A percentile compares a stretch with the other conserved stretches of the same genome.
phyloP scores from a whole-genome alignment of 2,888 invertebrate species.

The Geotrupes spiniger region DNA sequence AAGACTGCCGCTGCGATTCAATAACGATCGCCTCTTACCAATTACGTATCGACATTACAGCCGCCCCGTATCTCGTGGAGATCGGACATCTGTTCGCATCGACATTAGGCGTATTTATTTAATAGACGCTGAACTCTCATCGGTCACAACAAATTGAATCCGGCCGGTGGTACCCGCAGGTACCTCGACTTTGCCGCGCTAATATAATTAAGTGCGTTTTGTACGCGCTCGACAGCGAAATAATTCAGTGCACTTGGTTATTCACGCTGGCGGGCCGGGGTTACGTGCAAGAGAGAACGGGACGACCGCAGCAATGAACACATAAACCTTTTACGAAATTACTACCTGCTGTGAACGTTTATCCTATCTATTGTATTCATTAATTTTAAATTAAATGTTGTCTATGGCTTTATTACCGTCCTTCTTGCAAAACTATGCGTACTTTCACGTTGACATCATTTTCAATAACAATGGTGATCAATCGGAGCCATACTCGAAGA shows the following conservation, averaged over 20 bases:
- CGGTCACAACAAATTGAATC: too few relatives aligned
- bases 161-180: too few relatives aligned
- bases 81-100: conserved; percentile 21
- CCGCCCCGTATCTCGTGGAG: conserved; percentile 16
- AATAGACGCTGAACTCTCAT: neutral
- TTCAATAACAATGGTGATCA: too few relatives aligned
- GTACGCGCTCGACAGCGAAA: too few relatives aligned
- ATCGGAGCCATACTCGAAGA: too few relatives aligned
- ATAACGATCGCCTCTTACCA: conserved; percentile 45
- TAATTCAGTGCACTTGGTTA: too few relatives aligned
- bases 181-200: too few relatives aligned
- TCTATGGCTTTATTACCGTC: neutral
- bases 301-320: neutral
- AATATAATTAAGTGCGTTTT: too few relatives aligned
- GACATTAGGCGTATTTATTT: conserved; percentile 5
- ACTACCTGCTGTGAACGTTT: conserved; percentile 1
- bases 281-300: neutral
- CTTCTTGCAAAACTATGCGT: neutral
- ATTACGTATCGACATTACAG: conserved; percentile 39
- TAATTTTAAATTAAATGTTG: conserved; percentile 1
- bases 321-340: conserved; percentile 1
- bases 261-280: too few relatives aligned
- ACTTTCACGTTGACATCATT: too few relatives aligned
- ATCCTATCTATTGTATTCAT: neutral
- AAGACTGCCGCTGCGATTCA: conserved; percentile 47